Evolutionary conservation across 2,888 invertebrate genomes (phyloP), one percentile per base, ranked within the genome.

Genomic region (Ctenicera cuprea): DNA sequence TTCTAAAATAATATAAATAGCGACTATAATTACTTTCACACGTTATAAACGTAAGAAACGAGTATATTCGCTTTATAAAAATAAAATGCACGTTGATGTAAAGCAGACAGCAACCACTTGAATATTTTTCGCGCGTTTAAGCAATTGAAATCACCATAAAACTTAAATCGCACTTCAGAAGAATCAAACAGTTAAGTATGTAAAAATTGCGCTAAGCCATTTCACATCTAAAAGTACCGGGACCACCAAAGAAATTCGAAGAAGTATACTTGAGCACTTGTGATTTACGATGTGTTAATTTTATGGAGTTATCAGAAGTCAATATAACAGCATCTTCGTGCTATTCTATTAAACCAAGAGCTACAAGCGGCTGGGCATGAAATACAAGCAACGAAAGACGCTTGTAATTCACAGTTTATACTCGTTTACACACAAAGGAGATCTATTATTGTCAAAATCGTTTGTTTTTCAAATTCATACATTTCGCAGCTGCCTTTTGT

Each of bases 201-300:
- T 57, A 16, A 57, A 57, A 33, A 37, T 38, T 59, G n/a, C 11
- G 38, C 20, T 38, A 38, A 38, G 38, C 54, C 54, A 54, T 54
- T 54, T 33, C 16, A 14, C 18, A 18, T 16, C 20, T 38, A 38
- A 33, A 57, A 57, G 26, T 30, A 57, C 37, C 57, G 33, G 33
- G 66, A 66, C 66, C 66, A 66, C 66, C 66, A 41, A 66, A 54
- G 66, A 3, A 66, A 54, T 66, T 66, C 54, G 22, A 66, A 66
- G 38, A 66, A 66, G 54, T 66, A 26, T 26, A 38, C 66, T 66
- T 33, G 50, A 64, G 50, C 16, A 50, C 20, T 50, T 50, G 18
- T 52, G n/a, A 66, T 66, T 66, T 66, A 66, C 22, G 66, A 66
- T 38, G 66, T 66, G 66, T 66, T 66, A 66, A 66, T 66, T 50